Base-by-base conservation (phyloP, 2,888 invertebrate species). In the Polylopha cassiicola region DNA sequence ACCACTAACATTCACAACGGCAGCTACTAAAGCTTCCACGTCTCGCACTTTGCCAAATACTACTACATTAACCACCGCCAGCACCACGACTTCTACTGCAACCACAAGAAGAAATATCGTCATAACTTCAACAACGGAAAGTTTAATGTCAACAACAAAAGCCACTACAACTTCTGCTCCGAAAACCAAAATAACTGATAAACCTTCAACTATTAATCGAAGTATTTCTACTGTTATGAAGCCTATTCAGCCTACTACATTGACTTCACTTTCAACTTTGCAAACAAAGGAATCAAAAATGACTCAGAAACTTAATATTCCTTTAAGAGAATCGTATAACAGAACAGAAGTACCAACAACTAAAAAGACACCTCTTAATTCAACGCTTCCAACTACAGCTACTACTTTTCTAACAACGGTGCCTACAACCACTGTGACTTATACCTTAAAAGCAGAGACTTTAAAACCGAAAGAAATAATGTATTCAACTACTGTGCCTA, bases 1-100 rank as follows among this genome's bases (percentile, higher is more conserved):
- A 57, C 46, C 69, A 70, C 72, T 84, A 79, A 80, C 74, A 67
- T 67, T 73, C 39, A 54, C 58, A 55, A 65, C 60, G 52, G 56
- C 71, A 52, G 63, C 64, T 38, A 49, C 50, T 37, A 52, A 47
- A 49, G 51, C 53, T 43, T 46, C 49, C 36, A 32, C 33, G 37
- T 42, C 51, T 32, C 48, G 48, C 37, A 51, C 53, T 30, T 38
- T n/a, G n/a, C n/a, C n/a, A n/a, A n/a, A n/a, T 14, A 27, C 22
- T 26, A 66, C 62, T 66, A 70, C 65, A 64, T 43, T 54, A 43
- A 52, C 59, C 59, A 39, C 49, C 24, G 37, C 53, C 46, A 58
- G 57, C 53, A 54, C 52, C 48, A 50, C 54, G 27, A 22, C 29
- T 37, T 28, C 32, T 22, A 39, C 39, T 20, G 20, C 33, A 30